phyloP scores from a whole-genome alignment of 1,140 invertebrate species.

The Ctenoplectra terminalis region DNA sequence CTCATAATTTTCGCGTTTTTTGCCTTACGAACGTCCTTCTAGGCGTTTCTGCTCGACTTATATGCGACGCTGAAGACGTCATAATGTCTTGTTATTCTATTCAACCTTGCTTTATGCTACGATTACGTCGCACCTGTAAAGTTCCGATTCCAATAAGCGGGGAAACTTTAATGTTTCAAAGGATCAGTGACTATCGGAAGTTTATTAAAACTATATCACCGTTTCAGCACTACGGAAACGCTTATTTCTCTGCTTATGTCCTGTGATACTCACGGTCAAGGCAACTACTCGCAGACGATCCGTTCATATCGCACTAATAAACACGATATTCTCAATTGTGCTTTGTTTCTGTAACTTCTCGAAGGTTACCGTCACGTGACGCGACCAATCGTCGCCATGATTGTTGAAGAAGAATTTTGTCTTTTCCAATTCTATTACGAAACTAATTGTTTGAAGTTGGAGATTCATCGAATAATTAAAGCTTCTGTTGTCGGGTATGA shows the following conservation, averaged over 20 bases:
- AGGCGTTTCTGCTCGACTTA: conserved; percentile 26
- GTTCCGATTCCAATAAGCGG: conserved; percentile 26
- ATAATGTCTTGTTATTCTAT: conserved; percentile 43
- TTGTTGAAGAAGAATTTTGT: neutral
- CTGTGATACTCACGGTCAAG: conserved; percentile 32
- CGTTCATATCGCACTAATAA: neutral
- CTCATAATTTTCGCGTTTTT: neutral
- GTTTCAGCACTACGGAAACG: neutral
- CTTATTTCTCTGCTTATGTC: neutral
- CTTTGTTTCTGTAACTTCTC: neutral
- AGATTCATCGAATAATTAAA: neutral
- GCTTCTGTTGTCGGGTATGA: no score
- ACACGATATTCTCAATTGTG: conserved; percentile 4
- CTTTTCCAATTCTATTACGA: neutral
- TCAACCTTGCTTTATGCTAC: conserved; percentile 47
- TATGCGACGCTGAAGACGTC: neutral
- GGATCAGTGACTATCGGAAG: neutral
- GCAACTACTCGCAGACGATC: neutral
- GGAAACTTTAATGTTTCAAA: conserved; percentile 24
- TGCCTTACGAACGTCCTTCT: conserved; percentile 16
- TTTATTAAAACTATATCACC: neutral
- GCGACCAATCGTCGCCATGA: neutral
- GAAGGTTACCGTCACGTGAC: neutral
- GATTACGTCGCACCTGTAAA: conserved; percentile 30
- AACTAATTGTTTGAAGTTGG: neutral